Evolutionary conservation across 2,113 vertebrate species (phyloP), one percentile per base, ranked within the genome.

Genomic region (Osmerus mordax): DNA sequence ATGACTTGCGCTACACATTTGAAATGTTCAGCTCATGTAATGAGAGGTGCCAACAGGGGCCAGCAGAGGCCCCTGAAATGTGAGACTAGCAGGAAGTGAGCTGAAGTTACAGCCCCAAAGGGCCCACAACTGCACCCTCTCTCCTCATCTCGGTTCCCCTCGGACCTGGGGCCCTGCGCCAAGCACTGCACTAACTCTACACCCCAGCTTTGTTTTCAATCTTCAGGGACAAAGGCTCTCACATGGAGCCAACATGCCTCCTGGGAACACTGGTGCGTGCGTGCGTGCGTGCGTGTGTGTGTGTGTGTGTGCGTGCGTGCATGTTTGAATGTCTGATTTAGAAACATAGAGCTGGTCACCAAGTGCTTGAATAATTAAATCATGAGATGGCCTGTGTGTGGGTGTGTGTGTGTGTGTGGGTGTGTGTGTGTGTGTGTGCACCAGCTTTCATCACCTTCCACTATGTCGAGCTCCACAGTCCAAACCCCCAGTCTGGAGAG

Each of bases 371-470:
- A 81, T 28, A 7, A 74, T 74, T 21, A 41, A 69, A 28, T 81
- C 63, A 81, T 70, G 32, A 71, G 65, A 81, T 71, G 64, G 64
- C 41, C 65, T 54, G 32, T 66, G 23, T 51, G 54, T 61, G 21
- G 11, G 52, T 54, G 52, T 54, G 52, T 54, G 5, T 54, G 53
- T 54, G 53, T 14, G 53, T 15, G 53, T 14, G 53, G 16, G 9
- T 16, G 53, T 54, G 9, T 15, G n/a, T n/a, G 0, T n/a, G 15
- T 56, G 1, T n/a, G 14, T n/a, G 3, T n/a, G n/a, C 3, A 52
- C 6, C 2, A 56, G 29, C 60, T 16, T 14, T 73, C 72, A 70
- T 41, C 67, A 81, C 29, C n/a, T 18, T 69, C 64, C 70, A 71
- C 67, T 66, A 18, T 53, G 28, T 56, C n/a, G 28, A 36, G 52